These are phyloP conservation scores for Pseudobourletiella spinata DNA, from an alignment of 1,140 invertebrate genomes.

Conservation along the genomic window DNA sequence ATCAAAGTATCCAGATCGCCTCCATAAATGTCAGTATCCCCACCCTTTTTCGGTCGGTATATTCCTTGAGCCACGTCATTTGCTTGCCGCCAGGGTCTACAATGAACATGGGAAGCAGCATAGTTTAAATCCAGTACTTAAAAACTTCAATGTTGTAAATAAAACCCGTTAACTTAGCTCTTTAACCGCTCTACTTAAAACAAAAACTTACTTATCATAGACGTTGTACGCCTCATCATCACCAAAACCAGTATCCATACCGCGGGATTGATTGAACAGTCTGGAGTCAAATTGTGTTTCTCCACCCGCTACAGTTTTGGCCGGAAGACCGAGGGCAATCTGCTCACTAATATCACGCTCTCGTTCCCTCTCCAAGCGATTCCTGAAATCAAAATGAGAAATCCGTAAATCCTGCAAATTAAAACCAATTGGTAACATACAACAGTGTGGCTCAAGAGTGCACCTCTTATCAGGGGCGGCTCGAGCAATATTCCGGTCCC, in stretches of 20 bases:
- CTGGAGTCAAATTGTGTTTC: constrained; percentile 93
- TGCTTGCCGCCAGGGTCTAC: constrained; percentile 66
- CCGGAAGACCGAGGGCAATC: constrained; percentile 92
- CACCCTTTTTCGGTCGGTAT: constrained; percentile 77
- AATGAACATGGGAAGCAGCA: constrained; percentile 4
- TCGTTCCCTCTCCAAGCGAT: constrained; percentile 76
- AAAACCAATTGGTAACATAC: no score
- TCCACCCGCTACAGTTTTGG: constrained; percentile 59
- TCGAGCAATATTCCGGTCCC: constrained; percentile 84
- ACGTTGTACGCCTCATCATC: constrained; percentile 98
- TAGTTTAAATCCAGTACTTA: no score
- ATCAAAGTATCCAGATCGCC: constrained; percentile 74
- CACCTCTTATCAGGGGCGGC: constrained; percentile 86
- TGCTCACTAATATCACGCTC: constrained; percentile 98
- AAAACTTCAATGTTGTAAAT: no score
- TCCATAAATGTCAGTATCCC: constrained; percentile 85
- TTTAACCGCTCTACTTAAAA: no score
- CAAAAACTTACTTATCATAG: constrained; percentile 68
- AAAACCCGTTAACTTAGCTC: no score
- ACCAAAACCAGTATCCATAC: constrained; percentile 92
- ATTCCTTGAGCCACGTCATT: constrained; percentile 77
- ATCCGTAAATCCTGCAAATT: constrained; percentile 29
- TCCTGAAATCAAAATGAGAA: constrained; percentile 42
- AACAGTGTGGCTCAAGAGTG: no score
- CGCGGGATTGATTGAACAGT: constrained; percentile 89